These are phyloP conservation scores for Cairina moschata DNA, from an alignment of 2,113 vertebrate genomes.

Conservation along the genomic window DNA sequence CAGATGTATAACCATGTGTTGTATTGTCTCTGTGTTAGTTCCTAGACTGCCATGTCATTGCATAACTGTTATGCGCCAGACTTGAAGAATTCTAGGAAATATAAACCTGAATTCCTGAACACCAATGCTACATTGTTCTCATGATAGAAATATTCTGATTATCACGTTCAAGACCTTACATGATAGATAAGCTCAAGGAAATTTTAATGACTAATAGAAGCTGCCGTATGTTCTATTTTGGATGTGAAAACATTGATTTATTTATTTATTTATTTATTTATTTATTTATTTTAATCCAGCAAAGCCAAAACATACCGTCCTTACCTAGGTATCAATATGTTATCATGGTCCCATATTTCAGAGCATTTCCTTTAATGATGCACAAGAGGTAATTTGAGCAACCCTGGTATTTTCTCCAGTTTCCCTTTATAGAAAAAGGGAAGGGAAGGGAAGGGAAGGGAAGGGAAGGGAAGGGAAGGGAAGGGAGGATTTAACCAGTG, in stretches of 20 bases:
- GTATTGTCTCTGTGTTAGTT: background rate
- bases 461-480: background rate
- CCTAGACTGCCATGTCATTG: background rate
- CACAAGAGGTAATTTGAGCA: background rate
- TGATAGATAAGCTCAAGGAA: background rate
- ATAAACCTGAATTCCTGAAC: background rate
- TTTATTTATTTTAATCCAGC: background rate
- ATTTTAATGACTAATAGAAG: background rate
- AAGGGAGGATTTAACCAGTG: background rate
- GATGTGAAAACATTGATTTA: background rate
- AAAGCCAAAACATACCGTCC: background rate
- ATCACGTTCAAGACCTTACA: background rate
- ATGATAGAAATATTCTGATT: background rate
- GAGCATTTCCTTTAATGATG: background rate
- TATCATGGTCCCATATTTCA: background rate
- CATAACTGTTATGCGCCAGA: background rate
- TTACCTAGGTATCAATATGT: background rate
- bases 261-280: too few species aligned
- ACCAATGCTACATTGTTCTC: background rate
- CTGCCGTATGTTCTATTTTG: background rate
- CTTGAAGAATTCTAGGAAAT: conserved; percentile 6
- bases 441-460: background rate
- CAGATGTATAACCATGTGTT: background rate
- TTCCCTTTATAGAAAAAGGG: background rate
- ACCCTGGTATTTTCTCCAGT: background rate